phyloP scores from a whole-genome alignment of 2,888 invertebrate genomes.

The Pseudococcus jackbeardsleyi region DNA sequence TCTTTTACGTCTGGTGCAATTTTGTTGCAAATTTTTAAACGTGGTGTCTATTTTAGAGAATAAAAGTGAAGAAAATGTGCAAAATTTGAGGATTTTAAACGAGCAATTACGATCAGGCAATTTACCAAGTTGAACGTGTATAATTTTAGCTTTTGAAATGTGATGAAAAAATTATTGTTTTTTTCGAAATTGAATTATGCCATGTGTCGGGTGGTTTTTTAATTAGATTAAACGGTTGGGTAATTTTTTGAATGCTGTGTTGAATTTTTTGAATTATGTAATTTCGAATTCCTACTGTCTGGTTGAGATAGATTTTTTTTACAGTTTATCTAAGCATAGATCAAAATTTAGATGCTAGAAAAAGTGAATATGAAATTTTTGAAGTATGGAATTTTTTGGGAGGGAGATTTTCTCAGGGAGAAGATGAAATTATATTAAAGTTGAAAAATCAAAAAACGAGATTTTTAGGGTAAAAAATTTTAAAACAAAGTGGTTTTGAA shows the following conservation, averaged over 20 bases:
- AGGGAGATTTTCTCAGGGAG: no score
- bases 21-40: slow-evolving; percentile 24
- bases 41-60: slow-evolving; percentile 14
- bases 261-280: no score
- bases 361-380: no score
- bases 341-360: no score
- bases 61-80: neutral
- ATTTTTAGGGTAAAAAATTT: no score
- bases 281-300: no score
- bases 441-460: no score
- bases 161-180: neutral
- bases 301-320: no score
- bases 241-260: neutral
- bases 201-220: neutral
- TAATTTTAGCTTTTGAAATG: neutral
- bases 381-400: no score
- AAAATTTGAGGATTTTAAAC: neutral
- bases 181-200: neutral
- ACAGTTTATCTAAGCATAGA: no score
- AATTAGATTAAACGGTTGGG: neutral
- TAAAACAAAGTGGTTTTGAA: no score
- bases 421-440: no score
- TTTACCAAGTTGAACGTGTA: neutral
- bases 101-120: neutral
- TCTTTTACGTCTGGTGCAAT: slow-evolving; percentile 17